Percentiles rank a stretch among this genome's conserved stretches.
Conservation (phyloP, 2,797 vertebrate genomes). For the Pterois miles region DNA sequence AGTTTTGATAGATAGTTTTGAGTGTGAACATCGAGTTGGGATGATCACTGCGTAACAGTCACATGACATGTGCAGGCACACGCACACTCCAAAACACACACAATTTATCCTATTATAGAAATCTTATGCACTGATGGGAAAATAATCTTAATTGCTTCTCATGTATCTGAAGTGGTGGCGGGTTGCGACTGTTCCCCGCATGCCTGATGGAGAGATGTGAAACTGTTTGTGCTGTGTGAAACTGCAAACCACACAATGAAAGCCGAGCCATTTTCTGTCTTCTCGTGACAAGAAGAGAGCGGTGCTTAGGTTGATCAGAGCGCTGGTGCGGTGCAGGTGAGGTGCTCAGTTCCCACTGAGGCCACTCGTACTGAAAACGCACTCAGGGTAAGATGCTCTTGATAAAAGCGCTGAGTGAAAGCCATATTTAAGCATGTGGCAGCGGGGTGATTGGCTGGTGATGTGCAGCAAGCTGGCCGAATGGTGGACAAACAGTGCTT, state of each 20-base stretch:
- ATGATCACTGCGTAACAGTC: constrained; percentile 40
- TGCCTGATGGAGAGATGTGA: constrained; percentile 66
- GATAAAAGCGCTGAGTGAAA: constrained; percentile 50
- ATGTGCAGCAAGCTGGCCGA: constrained; percentile 49
- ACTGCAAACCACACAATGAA: constrained; percentile 44
- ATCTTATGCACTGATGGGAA: constrained; percentile 62
- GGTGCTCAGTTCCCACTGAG: constrained; percentile 38
- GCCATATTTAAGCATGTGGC: constrained; percentile 47
- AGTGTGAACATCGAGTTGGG: constrained; percentile 21
- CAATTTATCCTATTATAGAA: constrained; percentile 47
- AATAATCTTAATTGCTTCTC: constrained; percentile 69
- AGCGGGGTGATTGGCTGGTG: constrained; percentile 51
- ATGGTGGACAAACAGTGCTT: constrained; percentile 60
- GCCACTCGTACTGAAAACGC: constrained; percentile 50
- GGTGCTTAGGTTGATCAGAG: constrained; percentile 44
- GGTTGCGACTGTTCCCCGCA: constrained; percentile 45
- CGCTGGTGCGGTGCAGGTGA: constrained; percentile 53
- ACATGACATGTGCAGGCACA: constrained; percentile 53
- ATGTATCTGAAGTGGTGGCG: constrained; percentile 49
- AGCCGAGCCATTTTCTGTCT: constrained; percentile 55
- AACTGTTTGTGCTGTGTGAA: constrained; percentile 33
- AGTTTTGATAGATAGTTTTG: constrained; percentile 17
- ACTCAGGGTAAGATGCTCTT: constrained; percentile 52
- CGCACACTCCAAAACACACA: constrained; percentile 21
- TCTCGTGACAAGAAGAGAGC: constrained; percentile 61